These are phyloP conservation scores for Osmerus eperlanus DNA, from an alignment of 2,113 vertebrate genomes.

Conservation along the genomic window DNA sequence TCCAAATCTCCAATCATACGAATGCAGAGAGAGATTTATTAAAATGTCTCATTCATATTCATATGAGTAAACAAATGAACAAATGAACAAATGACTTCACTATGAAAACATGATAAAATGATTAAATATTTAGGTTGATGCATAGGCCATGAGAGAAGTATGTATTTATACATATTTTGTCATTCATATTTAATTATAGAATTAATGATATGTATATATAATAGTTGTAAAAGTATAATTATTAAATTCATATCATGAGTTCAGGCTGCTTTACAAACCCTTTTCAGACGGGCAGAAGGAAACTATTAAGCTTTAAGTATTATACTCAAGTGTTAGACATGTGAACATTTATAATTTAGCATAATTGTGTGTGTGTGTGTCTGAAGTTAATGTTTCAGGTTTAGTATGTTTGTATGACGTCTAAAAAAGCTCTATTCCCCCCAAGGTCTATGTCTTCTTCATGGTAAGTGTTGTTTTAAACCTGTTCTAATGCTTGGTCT, in stretches of 20 bases:
- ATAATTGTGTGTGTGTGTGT: not conserved
- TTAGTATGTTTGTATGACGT: not conserved
- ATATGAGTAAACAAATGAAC: not conserved
- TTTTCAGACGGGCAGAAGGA: too few relatives aligned
- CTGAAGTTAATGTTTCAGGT: not conserved
- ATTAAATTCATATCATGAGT: too few relatives aligned
- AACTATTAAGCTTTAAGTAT: not conserved
- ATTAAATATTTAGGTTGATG: too few relatives aligned
- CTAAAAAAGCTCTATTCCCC: too few relatives aligned
- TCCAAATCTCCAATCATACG: not conserved
- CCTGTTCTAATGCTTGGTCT: slow-evolving; percentile 29
- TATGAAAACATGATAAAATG: not conserved
- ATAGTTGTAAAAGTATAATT: too few relatives aligned
- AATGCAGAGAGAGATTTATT: not conserved
- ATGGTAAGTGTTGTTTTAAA: slow-evolving; percentile 43
- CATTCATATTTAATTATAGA: too few relatives aligned
- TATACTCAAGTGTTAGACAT: not conserved
- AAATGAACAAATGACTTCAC: not conserved
- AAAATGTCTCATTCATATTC: slow-evolving; percentile 1
- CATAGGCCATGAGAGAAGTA: too few relatives aligned
- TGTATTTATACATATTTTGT: too few relatives aligned
- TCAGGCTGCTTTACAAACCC: too few relatives aligned
- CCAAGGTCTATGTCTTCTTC: slow-evolving; percentile 31
- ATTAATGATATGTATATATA: too few relatives aligned
- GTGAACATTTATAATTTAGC: not conserved